Evolutionary conservation across 2,888 invertebrate species (phyloP), one percentile per base, ranked within the genome.

Genomic region (Amphipoea lucens): DNA sequence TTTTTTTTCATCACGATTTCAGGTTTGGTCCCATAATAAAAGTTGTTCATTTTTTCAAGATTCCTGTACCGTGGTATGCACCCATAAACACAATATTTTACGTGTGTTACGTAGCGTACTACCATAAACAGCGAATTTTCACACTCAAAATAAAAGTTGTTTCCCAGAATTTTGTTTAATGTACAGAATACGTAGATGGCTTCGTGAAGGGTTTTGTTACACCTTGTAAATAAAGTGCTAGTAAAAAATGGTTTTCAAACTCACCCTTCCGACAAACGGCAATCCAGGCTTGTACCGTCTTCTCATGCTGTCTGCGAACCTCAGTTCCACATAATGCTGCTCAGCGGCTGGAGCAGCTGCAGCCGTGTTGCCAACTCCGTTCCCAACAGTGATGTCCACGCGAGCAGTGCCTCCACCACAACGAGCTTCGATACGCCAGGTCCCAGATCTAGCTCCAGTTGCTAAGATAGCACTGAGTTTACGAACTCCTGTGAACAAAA

Each of bases 291-390:
- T 98, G 93, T 98, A 98, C 67, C 97, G 94, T 70, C 97, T 92
- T 67, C 98, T 93, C 97, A 98, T 98, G 90, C 97, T 97, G 76
- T 97, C 97, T 72, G 98, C 97, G 78, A 98, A 98, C 73, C 97
- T 94, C 78, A 98, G 94, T 88, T 98, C 98, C 20, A 98, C 98
- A 87, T 97, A 98, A 90, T 98, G 98, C 87, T 98, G 98, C 85
- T 98, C 98, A 12, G 97, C 98, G 3, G 97, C 98, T 0, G 98
- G 97, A 0, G 97, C 97, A 54, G 97, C 97, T 2, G 97, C 93
- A 1, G 97, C 95, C 2, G 95, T 90, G 79, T 92, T 96, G 4
- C 95, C 95, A 0, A 91, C 81, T 7, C 95, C 93, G 29, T 95
- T 94, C 0, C 97, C 97, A 48, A 98, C 97, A 68, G 96, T 97